Base-by-base conservation (phyloP, 2,113 vertebrate genomes). In the Podarcis cretensis region DNA sequence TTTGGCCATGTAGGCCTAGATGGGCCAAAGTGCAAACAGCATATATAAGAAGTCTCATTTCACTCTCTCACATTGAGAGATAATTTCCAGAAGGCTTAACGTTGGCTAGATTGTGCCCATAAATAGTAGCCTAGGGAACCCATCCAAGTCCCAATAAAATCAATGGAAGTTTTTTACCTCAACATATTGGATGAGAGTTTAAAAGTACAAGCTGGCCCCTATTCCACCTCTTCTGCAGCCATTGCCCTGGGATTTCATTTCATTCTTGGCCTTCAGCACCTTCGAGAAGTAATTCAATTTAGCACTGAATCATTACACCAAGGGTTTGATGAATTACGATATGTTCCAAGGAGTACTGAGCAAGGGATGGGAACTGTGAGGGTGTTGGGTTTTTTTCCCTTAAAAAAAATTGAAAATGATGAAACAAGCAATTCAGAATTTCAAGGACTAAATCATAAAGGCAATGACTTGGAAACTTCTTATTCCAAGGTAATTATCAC, bases 401-500 rank as follows among this genome's bases (percentile, higher is more conserved):
- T 43, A 23, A 54, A 30, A 68, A 63, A 63, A 63, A 63, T 10
- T 8, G 2, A 81, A 89, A 92, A 13, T 12, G 6, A 89, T 75
- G 20, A 73, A 91, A 74, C 8, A 84, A 91, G 54, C 75, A 76
- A 16, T 86, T 87, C 66, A 89, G 37, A 43, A 84, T 92, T 88
- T 87, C 23, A 89, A 92, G 92, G 68, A 8, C 10, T 85, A 9
- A 35, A 63, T 84, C 89, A 88, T 90, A 59, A 80, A 88, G 66
- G 89, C 43, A 80, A 35, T 87, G 16, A 0, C 2, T 90, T 87
- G 81, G 69, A 66, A 85, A 92, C 57, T 16, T 79, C 88, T 79
- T 57, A 86, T 68, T 76, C 89, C 18, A 32, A 84, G 27, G 20
- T 82, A 88, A 84, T 82, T 87, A 77, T 83, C 74, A 3, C 57